phyloP scores from a whole-genome alignment of 2,888 invertebrate species.

The Notocelia uddmanniana region DNA sequence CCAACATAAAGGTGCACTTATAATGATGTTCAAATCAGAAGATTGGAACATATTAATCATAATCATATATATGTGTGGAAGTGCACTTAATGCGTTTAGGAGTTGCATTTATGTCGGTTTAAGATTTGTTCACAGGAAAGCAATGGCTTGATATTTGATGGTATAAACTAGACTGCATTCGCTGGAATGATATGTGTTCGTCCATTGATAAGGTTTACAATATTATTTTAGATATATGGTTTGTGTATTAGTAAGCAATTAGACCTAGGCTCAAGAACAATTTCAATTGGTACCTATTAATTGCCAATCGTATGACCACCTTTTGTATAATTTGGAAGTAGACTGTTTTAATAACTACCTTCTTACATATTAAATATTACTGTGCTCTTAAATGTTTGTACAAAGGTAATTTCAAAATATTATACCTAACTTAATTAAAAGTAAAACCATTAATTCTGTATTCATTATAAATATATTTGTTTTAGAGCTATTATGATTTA shows the following conservation, averaged over 20 bases:
- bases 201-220: conserved; percentile 79
- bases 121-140: conserved; percentile 70
- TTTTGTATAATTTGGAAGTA: conserved; percentile 5
- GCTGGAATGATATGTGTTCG: conserved; percentile 84
- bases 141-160: conserved; percentile 76
- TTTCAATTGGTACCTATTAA: conserved; percentile 53
- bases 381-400: conserved; percentile 39
- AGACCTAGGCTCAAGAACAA: conserved; percentile 58
- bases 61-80: conserved; percentile 61
- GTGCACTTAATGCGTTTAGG: conserved; percentile 76
- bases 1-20: conserved; percentile 41
- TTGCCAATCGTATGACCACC: conserved; percentile 24
- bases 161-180: conserved; percentile 83
- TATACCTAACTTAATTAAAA: conserved; percentile 53
- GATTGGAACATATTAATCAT: conserved; percentile 61
- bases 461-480: conserved; percentile 16
- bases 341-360: conserved; percentile 5
- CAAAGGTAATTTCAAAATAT: conserved; percentile 38
- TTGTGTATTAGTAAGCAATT: conserved; percentile 70
- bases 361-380: conserved; percentile 26
- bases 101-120: conserved; percentile 65
- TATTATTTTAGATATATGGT: conserved; percentile 77
- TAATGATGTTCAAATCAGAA: conserved; percentile 53
- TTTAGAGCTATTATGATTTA: neutral
- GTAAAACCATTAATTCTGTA: conserved; percentile 27